These are phyloP conservation scores for Bembecia ichneumoniformis DNA, from an alignment of 2,888 invertebrate genomes.

Conservation along the genomic window DNA sequence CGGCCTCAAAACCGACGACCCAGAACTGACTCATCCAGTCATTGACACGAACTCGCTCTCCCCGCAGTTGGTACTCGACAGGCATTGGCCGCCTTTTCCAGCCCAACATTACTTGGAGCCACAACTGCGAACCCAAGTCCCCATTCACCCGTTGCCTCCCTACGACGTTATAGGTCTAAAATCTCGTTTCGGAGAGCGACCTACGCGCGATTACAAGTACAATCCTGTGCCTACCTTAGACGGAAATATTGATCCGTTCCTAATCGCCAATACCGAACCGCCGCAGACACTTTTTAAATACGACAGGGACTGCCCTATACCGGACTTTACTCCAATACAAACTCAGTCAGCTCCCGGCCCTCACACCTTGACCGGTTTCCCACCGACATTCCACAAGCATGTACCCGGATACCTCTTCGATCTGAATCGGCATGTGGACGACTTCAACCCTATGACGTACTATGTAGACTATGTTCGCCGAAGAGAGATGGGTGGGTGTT, in stretches of 20 bases:
- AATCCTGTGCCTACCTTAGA: conserved; percentile 51
- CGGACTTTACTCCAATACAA: conserved; percentile 43
- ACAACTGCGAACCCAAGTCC: conserved; percentile 34
- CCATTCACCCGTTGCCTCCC: conserved; percentile 49
- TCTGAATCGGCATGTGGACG: conserved; percentile 57
- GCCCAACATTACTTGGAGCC: conserved; percentile 61
- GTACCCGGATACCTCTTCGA: conserved; percentile 63
- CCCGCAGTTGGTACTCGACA: conserved; percentile 48
- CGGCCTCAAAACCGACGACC: conserved; percentile 53
- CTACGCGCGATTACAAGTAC: conserved; percentile 54
- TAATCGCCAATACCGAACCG: conserved; percentile 42
- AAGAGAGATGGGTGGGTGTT: conserved; percentile 70
- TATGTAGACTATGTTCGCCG: conserved; percentile 68
- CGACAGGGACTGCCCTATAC: conserved; percentile 58
- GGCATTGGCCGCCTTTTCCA: conserved; percentile 62
- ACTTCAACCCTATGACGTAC: conserved; percentile 64
- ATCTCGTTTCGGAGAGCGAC: conserved; percentile 53
- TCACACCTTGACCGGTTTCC: conserved; percentile 55
- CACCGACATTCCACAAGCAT: conserved; percentile 61
- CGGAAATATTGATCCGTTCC: conserved; percentile 53
- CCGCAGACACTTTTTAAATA: conserved; percentile 56
- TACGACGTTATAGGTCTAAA: conserved; percentile 61
- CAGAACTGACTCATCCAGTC: conserved; percentile 37
- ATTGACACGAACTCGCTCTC: conserved; percentile 52
- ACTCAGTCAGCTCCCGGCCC: conserved; percentile 51